phyloP scores from a whole-genome alignment of 2,888 invertebrate species.

The Patella caerulea region DNA sequence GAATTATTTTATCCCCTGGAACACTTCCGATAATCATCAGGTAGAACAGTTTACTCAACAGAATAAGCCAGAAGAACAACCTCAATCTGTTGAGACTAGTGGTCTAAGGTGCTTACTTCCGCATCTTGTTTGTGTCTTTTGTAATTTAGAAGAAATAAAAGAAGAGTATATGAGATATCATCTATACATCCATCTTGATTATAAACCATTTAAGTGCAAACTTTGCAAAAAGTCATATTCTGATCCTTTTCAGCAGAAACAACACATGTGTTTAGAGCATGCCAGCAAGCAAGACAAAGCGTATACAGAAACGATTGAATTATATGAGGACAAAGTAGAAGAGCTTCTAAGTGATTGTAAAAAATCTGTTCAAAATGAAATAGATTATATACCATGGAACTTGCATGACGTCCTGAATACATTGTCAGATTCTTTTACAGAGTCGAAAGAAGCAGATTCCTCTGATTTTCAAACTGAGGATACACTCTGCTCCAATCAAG shows the following conservation, averaged over 20 bases:
- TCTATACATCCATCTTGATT: constrained; percentile 1
- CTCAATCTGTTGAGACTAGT: no score
- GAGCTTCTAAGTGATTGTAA: not conserved
- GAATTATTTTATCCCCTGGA: not conserved
- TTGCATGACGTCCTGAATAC: not conserved
- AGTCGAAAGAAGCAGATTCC: no score
- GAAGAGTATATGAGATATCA: constrained; percentile 6
- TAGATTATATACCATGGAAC: not conserved
- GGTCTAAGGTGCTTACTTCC: not conserved
- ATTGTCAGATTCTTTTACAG: no score
- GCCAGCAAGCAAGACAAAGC: not conserved
- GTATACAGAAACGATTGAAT: not conserved
- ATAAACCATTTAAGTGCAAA: constrained; percentile 4
- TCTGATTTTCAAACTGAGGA: no score
- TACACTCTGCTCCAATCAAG: no score
- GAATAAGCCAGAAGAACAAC: not conserved
- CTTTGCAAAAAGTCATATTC: not conserved
- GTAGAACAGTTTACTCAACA: not conserved
- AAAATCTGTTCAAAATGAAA: not conserved
- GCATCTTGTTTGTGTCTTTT: not conserved
- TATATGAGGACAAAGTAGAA: not conserved
- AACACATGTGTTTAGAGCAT: not conserved
- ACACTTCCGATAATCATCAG: not conserved
- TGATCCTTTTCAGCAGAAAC: constrained; percentile 3
- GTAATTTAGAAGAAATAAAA: not conserved